phyloP scores from a whole-genome alignment of 2,888 invertebrate genomes.

The Lasioglossum villosulum region DNA sequence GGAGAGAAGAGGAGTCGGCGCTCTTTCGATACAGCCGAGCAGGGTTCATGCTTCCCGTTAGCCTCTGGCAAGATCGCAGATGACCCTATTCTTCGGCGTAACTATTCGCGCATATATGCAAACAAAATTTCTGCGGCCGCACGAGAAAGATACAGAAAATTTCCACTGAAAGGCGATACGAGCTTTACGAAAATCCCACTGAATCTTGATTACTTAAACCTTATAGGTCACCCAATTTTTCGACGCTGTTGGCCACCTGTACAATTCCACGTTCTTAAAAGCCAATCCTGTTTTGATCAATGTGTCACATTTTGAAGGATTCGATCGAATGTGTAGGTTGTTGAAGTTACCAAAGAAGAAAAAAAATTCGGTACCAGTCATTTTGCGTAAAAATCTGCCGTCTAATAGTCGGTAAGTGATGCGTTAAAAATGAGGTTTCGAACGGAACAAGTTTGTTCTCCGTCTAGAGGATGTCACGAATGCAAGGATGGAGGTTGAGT shows the following conservation, averaged over 20 bases:
- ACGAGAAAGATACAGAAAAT: conserved; percentile 15
- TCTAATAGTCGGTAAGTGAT: too few species aligned
- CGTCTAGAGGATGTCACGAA: not conserved
- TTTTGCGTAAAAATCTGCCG: too few species aligned
- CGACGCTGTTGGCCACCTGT: not conserved
- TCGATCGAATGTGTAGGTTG: too few species aligned
- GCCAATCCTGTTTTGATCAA: not conserved
- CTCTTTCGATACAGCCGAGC: conserved; percentile 31
- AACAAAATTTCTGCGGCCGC: conserved; percentile 35
- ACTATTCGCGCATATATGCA: conserved; percentile 30
- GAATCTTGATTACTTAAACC: not conserved
- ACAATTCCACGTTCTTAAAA: not conserved
- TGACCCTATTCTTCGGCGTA: conserved; percentile 50
- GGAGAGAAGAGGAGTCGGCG: not conserved
- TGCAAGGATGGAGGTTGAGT: not conserved
- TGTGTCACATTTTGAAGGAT: too few species aligned
- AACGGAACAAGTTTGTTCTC: not conserved
- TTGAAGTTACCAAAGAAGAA: too few species aligned
- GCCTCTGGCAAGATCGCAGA: conserved; percentile 49
- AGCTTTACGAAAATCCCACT: not conserved
- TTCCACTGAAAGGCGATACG: conserved; percentile 8
- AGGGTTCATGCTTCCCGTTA: conserved; percentile 40
- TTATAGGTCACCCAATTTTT: not conserved
- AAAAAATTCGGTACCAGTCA: too few species aligned
- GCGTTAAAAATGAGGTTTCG: not conserved